Percentiles rank a stretch among this genome's conserved stretches.
phyloP scores from a whole-genome alignment of 2,797 vertebrate genomes.

The Echiichthys vipera region DNA sequence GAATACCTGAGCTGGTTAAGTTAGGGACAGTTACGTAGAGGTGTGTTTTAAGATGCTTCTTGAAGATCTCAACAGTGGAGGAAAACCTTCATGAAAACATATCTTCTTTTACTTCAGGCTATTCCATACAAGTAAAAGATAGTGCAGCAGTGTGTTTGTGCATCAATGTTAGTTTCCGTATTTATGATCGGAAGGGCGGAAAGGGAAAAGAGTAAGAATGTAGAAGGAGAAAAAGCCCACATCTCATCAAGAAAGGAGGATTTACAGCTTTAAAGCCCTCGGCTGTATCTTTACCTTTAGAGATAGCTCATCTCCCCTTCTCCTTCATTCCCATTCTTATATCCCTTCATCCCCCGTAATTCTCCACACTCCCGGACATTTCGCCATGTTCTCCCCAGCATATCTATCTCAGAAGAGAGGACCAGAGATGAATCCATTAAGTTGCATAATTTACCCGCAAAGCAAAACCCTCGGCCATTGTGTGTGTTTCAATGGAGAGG shows the following conservation, averaged over 20 bases:
- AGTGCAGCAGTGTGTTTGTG: conserved; percentile 39
- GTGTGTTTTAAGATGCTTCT: too few species aligned
- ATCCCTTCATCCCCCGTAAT: conserved; percentile 68
- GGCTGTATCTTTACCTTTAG: conserved; percentile 68
- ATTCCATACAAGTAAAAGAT: conserved; percentile 43
- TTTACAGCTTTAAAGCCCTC: conserved; percentile 70
- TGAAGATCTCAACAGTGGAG: too few species aligned
- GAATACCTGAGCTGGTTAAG: too few species aligned
- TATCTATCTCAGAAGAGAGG: conserved; percentile 55
- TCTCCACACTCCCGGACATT: conserved; percentile 71
- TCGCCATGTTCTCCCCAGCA: conserved; percentile 45
- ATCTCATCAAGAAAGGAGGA: conserved; percentile 63
- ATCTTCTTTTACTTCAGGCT: conserved; percentile 39
- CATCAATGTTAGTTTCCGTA: conserved; percentile 31
- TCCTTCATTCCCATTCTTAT: conserved; percentile 51
- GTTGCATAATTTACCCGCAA: conserved; percentile 76
- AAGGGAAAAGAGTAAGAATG: conserved; percentile 16
- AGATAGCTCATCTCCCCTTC: conserved; percentile 67
- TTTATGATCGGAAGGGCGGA: conserved; percentile 15
- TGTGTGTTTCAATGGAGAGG: conserved; percentile 65
- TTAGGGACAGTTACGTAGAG: too few species aligned
- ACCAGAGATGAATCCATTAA: conserved; percentile 76
- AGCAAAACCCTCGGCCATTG: conserved; percentile 73
- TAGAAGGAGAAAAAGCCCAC: conserved; percentile 27
- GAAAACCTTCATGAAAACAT: conserved; percentile 8